A percentile compares a stretch with the other conserved stretches of the same genome.
Evolutionary conservation across 2,888 invertebrate species (phyloP).

Genomic region (Andrena praecox): DNA sequence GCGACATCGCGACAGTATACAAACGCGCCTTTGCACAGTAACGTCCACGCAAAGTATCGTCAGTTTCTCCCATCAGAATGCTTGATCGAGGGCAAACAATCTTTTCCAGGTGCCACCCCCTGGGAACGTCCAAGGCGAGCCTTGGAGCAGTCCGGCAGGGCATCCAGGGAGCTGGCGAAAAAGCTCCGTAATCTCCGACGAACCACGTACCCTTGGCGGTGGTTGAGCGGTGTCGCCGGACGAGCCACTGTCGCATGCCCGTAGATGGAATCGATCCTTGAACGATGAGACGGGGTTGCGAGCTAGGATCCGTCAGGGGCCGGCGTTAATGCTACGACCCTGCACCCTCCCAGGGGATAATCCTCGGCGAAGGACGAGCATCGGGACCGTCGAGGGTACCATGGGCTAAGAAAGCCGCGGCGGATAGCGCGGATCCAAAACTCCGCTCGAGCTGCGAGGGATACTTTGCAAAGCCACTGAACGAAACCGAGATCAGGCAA

Average conservation of each 20-base stretch:
- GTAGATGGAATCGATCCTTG: constrained; percentile 29
- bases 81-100: constrained; percentile 28
- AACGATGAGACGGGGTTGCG: constrained; percentile 18
- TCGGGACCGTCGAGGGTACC: neutral
- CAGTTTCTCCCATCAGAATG: neutral
- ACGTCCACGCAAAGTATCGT: too few relatives aligned
- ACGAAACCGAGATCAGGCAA: too few relatives aligned
- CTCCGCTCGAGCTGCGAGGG: neutral
- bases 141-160: too few relatives aligned
- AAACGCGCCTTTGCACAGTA: neutral
- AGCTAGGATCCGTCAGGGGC: constrained; percentile 30
- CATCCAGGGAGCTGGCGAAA: neutral
- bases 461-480: neutral
- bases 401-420: constrained; percentile 27
- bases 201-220: neutral
- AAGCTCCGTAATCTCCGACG: constrained; percentile 14
- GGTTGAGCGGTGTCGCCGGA: neutral
- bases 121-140: neutral
- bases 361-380: neutral
- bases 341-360: constrained; percentile 5
- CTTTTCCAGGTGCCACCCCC: constrained; percentile 30
- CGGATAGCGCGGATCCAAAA: neutral
- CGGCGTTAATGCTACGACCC: constrained; percentile 28
- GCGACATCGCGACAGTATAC: too few relatives aligned
- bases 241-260: neutral